Evolutionary conservation across 2,888 invertebrate species (phyloP), one percentile per base, ranked within the genome.

Genomic region (Agrilus cyanescens): DNA sequence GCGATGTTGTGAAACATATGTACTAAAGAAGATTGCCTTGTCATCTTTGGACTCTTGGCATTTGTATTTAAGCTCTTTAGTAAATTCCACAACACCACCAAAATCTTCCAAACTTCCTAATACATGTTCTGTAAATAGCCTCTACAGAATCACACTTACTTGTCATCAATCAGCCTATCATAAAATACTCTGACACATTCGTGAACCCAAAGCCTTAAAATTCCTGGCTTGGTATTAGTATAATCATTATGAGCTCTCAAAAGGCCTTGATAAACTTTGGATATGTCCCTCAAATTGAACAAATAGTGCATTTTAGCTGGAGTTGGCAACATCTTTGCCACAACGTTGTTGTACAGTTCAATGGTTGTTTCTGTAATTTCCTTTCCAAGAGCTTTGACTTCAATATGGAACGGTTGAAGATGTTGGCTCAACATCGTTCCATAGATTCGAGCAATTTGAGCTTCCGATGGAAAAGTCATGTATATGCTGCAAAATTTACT

Each of bases 241-340:
- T 80, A 80, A 51, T 85, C 84, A 45, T 78, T 80, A 61, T 83
- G 78, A 49, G 85, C 79, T 47, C 88, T 71, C 13, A 93, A 63
- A 12, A 93, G 62, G 4, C 90, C 90, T 74, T 90, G 82, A 54
- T 80, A 81, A 32, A 90, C 80, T 70, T 80, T 86, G 1, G 89
- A 89, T 50, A 93, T 88, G 57, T 91, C 91, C 51, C 90, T 69
- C 55, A 93, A 66, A 64, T 90, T 91, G 68, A 91, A 93, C 31
- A 90, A 68, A 56, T 93, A 93, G 66, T 93, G 91, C 61, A 85
- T 87, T 64, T 90, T 93, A 46, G 81, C 75, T 0, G 91, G 91
- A 0, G 90, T 91, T 0, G 93, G 91, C 33, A 91, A 66, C 70
- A 93, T 79, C 58, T 81, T 84, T 0, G 62, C 66, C 1, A 75